phyloP scores from a whole-genome alignment of 2,888 invertebrate species.

The Barypeithes pellucidus region DNA sequence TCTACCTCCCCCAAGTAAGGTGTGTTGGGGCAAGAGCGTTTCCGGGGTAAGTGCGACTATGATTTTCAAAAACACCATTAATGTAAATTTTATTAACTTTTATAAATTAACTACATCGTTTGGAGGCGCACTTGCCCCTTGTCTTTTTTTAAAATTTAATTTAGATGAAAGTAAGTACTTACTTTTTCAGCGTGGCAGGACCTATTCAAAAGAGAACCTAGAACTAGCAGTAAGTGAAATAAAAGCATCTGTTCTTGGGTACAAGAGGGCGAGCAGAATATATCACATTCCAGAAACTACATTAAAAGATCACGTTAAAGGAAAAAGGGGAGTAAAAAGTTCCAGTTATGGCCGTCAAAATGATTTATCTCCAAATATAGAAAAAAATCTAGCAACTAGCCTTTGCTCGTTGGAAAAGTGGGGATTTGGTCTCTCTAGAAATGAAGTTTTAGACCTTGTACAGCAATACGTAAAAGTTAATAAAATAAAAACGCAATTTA shows the following conservation, averaged over 20 bases:
- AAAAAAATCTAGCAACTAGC: background rate
- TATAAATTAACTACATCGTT: background rate
- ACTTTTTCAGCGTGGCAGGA: too few relatives aligned
- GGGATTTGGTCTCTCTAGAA: background rate
- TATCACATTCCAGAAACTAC: conserved; percentile 26
- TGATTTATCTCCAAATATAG: too few relatives aligned
- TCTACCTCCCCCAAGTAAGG: too few relatives aligned
- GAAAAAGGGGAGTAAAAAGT: conserved; percentile 24
- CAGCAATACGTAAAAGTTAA: conserved; percentile 13
- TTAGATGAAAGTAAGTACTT: background rate
- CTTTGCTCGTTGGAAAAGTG: background rate
- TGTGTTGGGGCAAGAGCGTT: conserved; percentile 9
- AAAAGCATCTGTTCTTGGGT: background rate
- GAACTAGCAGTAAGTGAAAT: background rate
- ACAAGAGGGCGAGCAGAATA: conserved; percentile 13
- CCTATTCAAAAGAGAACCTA: too few relatives aligned
- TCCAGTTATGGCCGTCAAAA: conserved; percentile 10
- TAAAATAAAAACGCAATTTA: conserved; percentile 24
- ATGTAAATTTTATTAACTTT: background rate
- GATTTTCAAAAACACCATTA: conserved; percentile 5
- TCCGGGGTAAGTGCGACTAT: background rate
- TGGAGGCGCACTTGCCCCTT: conserved; percentile 26
- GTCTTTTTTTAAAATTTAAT: conserved; percentile 15
- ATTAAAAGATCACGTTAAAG: conserved; percentile 25
- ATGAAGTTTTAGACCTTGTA: conserved; percentile 15